Evolutionary conservation across 2,113 vertebrate genomes (phyloP).

Genomic region (Pipra filicauda): DNA sequence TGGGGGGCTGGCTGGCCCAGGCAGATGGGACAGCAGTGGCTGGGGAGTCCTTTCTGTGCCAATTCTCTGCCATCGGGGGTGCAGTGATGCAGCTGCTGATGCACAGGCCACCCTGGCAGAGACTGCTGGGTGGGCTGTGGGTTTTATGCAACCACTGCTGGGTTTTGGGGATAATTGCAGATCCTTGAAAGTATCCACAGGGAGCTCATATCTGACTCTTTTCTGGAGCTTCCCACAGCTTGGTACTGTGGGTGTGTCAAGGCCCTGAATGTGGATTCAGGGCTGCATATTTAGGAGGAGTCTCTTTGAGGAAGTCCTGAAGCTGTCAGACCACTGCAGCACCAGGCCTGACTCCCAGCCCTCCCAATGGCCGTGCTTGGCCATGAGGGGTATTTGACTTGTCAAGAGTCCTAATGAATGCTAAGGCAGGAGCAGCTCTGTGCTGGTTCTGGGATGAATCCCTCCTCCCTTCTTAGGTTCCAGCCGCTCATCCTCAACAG

Average conservation of each 20-base stretch:
- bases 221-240: neutral
- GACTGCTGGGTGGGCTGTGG: slow-evolving; percentile 28
- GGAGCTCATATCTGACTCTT: neutral
- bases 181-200: neutral
- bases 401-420: neutral
- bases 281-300: neutral
- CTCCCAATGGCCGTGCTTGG: neutral
- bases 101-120: neutral
- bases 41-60: neutral
- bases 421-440: neutral
- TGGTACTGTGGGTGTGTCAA: neutral
- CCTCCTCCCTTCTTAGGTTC: rapidly evolving
- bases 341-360: neutral
- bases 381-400: neutral
- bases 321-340: neutral
- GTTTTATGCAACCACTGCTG: neutral
- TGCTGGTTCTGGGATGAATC: neutral
- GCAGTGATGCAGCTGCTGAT: neutral
- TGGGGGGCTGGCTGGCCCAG: neutral
- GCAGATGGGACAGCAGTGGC: neutral
- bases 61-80: neutral
- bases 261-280: neutral
- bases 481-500: neutral
- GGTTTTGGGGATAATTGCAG: neutral
- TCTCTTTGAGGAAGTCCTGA: neutral